These are phyloP conservation scores for Lophius americanus DNA, from an alignment of 2,797 vertebrate species.

Conservation along the genomic window DNA sequence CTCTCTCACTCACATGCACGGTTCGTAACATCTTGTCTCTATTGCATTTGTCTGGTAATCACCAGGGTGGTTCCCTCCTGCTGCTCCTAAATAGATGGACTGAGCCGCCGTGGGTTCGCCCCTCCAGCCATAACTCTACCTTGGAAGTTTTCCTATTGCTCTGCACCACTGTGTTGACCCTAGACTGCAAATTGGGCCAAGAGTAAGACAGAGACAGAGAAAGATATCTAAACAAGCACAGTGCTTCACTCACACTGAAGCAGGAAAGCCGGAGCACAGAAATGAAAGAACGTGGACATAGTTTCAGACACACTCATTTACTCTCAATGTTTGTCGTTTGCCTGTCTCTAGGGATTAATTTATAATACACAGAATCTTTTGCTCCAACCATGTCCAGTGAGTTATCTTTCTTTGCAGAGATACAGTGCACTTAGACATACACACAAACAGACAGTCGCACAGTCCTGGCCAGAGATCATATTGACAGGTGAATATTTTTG, in stretches of 20 bases:
- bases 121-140: constrained; percentile 83
- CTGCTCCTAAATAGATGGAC: constrained; percentile 81
- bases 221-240: constrained; percentile 49
- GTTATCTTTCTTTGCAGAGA: constrained; percentile 50
- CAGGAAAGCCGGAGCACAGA: constrained; percentile 19
- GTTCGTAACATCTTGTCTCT: constrained; percentile 78
- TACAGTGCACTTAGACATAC: constrained; percentile 4
- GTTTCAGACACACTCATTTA: constrained; percentile 49
- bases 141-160: constrained; percentile 59
- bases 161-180: constrained; percentile 52
- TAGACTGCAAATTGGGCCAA: constrained; percentile 74
- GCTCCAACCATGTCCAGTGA: constrained; percentile 58
- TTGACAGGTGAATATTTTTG: constrained; percentile 71
- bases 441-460: constrained; percentile 5
- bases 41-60: constrained; percentile 85
- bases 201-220: constrained; percentile 59
- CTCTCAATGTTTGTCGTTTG: constrained; percentile 58
- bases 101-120: constrained; percentile 74
- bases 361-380: constrained; percentile 61
- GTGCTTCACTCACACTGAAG: constrained; percentile 24
- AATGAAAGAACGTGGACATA: constrained; percentile 50
- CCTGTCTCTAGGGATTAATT: constrained; percentile 68
- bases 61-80: constrained; percentile 79
- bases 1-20: constrained; percentile 32
- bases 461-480: constrained; percentile 56